Evolutionary conservation across 2,797 vertebrate species (phyloP).

Genomic region (Rhyacichthys aspro): DNA sequence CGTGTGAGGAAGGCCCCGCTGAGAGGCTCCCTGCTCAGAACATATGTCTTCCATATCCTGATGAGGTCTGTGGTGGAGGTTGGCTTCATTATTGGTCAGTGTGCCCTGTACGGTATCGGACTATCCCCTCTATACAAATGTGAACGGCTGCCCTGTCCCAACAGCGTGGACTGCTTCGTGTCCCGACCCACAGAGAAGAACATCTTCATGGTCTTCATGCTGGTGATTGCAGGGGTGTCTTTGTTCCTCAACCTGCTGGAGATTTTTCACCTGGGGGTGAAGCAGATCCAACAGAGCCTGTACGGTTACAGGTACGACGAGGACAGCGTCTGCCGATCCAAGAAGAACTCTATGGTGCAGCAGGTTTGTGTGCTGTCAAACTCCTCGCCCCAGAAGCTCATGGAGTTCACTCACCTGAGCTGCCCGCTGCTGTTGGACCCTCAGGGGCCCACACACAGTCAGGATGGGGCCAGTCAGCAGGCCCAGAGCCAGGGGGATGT

Average conservation of each 20-base stretch:
- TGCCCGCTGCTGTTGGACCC: slow-evolving; percentile 66
- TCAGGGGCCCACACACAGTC: slow-evolving; percentile 42
- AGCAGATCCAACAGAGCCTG: slow-evolving; percentile 86
- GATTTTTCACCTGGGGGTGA: slow-evolving; percentile 91
- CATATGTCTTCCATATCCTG: slow-evolving; percentile 94
- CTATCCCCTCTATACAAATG: slow-evolving; percentile 91
- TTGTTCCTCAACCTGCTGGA: slow-evolving; percentile 91
- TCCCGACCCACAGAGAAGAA: slow-evolving; percentile 95
- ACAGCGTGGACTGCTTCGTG: slow-evolving; percentile 93
- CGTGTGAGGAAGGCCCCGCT: slow-evolving; percentile 91
- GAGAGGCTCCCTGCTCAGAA: slow-evolving; percentile 89
- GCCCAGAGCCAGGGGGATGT: slow-evolving; percentile 63
- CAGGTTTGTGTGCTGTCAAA: slow-evolving; percentile 76
- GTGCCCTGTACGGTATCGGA: slow-evolving; percentile 90
- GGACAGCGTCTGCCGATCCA: slow-evolving; percentile 81
- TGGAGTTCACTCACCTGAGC: slow-evolving; percentile 72
- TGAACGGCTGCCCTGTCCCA: slow-evolving; percentile 89
- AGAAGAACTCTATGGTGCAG: slow-evolving; percentile 85
- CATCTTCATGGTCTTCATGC: slow-evolving; percentile 96
- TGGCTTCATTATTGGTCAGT: slow-evolving; percentile 93
- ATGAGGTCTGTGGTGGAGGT: slow-evolving; percentile 91
- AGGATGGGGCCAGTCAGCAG: slow-evolving; percentile 51
- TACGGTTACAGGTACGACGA: slow-evolving; percentile 76
- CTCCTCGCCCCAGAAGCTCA: slow-evolving; percentile 77
- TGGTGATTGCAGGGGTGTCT: slow-evolving; percentile 90